Conservation (phyloP, 2,888 invertebrate genomes). For the Nephrotoma appendiculata region DNA sequence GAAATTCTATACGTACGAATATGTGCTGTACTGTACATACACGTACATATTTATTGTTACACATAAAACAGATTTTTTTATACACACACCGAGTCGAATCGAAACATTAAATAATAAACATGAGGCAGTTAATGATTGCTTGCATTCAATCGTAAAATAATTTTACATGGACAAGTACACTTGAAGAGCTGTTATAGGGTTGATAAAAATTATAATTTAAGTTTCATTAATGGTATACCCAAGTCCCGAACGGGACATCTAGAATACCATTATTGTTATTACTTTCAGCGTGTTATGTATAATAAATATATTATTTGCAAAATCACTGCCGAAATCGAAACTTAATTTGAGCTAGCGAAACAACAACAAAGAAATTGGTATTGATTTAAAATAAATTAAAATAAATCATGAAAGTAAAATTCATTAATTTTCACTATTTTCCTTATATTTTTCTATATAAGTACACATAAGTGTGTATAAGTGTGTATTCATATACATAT, state of each 20-base stretch:
- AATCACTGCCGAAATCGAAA: neutral
- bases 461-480: neutral
- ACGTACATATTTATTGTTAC: neutral
- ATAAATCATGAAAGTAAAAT: neutral
- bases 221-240: neutral
- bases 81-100: neutral
- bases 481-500: too few species aligned
- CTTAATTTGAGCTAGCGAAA: neutral
- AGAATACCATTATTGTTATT: neutral
- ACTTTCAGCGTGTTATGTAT: neutral
- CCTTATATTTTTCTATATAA: neutral
- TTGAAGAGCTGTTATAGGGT: neutral
- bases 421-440: neutral
- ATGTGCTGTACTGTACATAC: neutral
- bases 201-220: neutral
- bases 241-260: neutral
- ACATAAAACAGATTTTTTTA: neutral
- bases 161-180: neutral
- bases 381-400: neutral
- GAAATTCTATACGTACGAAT: neutral
- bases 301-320: neutral
- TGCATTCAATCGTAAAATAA: neutral
- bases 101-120: neutral
- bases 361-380: neutral
- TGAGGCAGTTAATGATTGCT: neutral